Conservation (phyloP, 2,797 vertebrate genomes). For the Acrossocheilus wenchowensis region DNA sequence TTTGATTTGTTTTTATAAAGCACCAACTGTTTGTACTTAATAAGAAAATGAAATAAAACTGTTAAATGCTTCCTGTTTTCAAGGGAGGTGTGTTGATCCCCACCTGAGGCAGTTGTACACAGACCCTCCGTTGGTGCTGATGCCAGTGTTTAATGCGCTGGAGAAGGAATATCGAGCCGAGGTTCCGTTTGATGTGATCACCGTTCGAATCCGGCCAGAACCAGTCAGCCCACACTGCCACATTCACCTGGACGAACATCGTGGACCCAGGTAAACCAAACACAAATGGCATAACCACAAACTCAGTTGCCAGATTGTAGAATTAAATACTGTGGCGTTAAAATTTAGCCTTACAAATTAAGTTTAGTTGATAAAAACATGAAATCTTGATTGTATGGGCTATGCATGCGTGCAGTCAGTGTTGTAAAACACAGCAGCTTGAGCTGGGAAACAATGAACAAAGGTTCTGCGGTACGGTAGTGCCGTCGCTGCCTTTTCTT, state of each 20-base stretch:
- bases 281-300: background rate
- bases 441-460: constrained; percentile 47
- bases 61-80: background rate
- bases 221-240: constrained; percentile 78
- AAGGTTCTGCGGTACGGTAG: background rate
- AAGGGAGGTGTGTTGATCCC: constrained; percentile 82
- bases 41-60: background rate
- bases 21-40: background rate
- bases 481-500: constrained; percentile 1
- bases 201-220: constrained; percentile 84
- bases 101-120: constrained; percentile 88
- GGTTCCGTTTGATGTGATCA: constrained; percentile 89
- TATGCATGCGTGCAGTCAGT: background rate
- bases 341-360: background rate
- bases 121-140: constrained; percentile 84
- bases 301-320: background rate
- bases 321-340: background rate
- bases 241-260: constrained; percentile 84
- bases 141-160: constrained; percentile 84
- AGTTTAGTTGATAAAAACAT: background rate
- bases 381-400: background rate
- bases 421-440: constrained; percentile 16
- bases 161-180: constrained; percentile 89
- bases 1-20: background rate
- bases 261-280: constrained; percentile 84